A percentile compares a stretch with the other conserved stretches of the same genome.
phyloP scores from a whole-genome alignment of 2,113 vertebrate species.

The Pteronura brasiliensis region DNA sequence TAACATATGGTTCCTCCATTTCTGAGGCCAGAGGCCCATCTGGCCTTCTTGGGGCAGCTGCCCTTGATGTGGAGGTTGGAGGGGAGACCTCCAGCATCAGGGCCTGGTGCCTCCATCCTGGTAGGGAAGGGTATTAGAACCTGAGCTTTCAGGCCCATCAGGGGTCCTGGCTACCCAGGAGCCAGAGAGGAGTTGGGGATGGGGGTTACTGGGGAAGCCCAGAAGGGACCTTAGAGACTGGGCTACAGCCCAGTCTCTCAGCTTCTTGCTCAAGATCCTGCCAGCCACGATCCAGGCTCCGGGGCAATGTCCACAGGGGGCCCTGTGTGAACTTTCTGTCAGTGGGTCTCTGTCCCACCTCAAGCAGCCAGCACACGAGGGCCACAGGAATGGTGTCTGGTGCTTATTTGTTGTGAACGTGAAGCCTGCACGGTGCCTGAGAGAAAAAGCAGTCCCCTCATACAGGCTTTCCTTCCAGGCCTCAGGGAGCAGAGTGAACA shows the following conservation, averaged over 20 bases:
- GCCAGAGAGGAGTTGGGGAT: not conserved
- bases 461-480: not conserved
- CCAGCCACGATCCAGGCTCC: too few species aligned
- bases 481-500: not conserved
- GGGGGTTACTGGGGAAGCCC: not conserved
- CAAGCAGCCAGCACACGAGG: not conserved
- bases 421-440: fast-evolving
- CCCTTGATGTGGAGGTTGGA: too few species aligned
- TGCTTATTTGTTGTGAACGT: fast-evolving
- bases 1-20: not conserved
- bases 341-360: not conserved
- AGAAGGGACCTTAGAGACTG: not conserved
- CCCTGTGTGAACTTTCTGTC: too few species aligned
- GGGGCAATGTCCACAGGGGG: not conserved
- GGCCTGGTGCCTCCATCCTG: not conserved
- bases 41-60: too few species aligned
- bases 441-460: not conserved
- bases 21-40: not conserved
- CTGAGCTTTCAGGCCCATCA: not conserved
- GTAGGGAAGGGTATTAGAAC: not conserved
- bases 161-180: not conserved
- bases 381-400: not conserved
- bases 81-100: not conserved
- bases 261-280: not conserved
- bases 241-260: not conserved